Evolutionary conservation across 2,113 vertebrate genomes (phyloP), one percentile per base, ranked within the genome.

Genomic region (Serinus canaria): DNA sequence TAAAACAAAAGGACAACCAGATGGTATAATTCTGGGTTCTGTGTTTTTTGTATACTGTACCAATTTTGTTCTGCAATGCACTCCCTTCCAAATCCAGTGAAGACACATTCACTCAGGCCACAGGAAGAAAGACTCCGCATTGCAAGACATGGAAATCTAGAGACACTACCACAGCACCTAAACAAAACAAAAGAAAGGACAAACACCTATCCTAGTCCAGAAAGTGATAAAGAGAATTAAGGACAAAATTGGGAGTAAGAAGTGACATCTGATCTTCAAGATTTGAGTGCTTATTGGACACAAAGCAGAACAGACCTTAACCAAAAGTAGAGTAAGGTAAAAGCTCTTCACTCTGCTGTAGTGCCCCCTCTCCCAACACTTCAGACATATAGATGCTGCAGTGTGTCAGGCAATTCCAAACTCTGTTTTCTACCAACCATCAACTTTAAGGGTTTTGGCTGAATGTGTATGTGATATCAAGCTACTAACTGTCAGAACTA

Each of bases 351-450:
- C 7, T 21, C 7, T 49, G 15, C 17, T 37, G 3, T 4, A 44
- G 11, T 11, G 56, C 33, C 7, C 18, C 11, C 49, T 44, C 33
- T 52, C 10, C 37, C 11, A 9, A 20, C 6, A 24, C 18, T 49
- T 39, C 19, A n/a, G 17, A 50, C 3, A 1, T 0, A 0, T 0
- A 17, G 39, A 50, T 24, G 8, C 20, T 83, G 25, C 10, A 37
- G 13, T 4, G 3, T 3, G 16, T 7, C 39, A 55, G 20, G 41
- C 9, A 81, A 17, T 16, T 60, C 15, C 50, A 89, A 43, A 74
- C 7, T 37, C 8, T 15, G 7, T 25, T 79, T 83, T 69, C 59
- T 44, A 35, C 11, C 16, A 73, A 5, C 7, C 27, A 68, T 6
- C 23, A 50, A 0, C 11, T 60, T 6, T 15, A 55, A 2, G 3